phyloP scores from a whole-genome alignment of 2,888 invertebrate species.

The Imbricaverruca yamaguchii region DNA sequence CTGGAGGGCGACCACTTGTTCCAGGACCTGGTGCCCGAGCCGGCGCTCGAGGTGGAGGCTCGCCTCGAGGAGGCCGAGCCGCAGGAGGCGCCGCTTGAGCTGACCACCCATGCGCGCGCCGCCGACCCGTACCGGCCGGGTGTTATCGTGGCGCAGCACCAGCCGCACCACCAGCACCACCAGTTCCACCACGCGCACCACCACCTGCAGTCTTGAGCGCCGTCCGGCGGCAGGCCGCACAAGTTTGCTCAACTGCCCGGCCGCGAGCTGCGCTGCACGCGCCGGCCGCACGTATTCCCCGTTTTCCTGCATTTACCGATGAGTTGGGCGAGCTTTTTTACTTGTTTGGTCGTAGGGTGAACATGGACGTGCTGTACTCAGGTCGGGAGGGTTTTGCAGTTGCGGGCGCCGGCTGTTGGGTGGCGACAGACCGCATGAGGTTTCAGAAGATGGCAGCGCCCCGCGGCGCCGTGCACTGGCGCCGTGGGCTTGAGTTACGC shows the following conservation, averaged over 20 bases:
- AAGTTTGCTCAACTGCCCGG: slow-evolving; percentile 59
- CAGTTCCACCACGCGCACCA: slow-evolving; percentile 78
- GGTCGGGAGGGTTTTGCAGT: not conserved
- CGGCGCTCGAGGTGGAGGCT: not conserved
- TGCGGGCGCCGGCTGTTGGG: not conserved
- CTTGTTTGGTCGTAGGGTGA: not conserved
- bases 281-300: not conserved
- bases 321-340: slow-evolving; percentile 1
- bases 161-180: slow-evolving; percentile 95
- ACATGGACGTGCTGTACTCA: not conserved
- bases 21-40: slow-evolving; percentile 37
- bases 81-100: slow-evolving; percentile 33
- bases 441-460: too few species aligned
- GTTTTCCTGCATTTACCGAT: slow-evolving; percentile 12
- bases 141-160: slow-evolving; percentile 92
- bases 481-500: too few species aligned
- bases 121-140: slow-evolving; percentile 86
- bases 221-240: slow-evolving; percentile 66
- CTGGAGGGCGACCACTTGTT: slow-evolving; percentile 93
- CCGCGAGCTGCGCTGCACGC: not conserved
- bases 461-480: too few species aligned
- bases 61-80: slow-evolving; percentile 23
- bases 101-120: slow-evolving; percentile 73
- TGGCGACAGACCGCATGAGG: too few species aligned
- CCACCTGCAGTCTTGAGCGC: slow-evolving; percentile 60